phyloP scores from a whole-genome alignment of 2,113 vertebrate species.

The Ictalurus punctatus region DNA sequence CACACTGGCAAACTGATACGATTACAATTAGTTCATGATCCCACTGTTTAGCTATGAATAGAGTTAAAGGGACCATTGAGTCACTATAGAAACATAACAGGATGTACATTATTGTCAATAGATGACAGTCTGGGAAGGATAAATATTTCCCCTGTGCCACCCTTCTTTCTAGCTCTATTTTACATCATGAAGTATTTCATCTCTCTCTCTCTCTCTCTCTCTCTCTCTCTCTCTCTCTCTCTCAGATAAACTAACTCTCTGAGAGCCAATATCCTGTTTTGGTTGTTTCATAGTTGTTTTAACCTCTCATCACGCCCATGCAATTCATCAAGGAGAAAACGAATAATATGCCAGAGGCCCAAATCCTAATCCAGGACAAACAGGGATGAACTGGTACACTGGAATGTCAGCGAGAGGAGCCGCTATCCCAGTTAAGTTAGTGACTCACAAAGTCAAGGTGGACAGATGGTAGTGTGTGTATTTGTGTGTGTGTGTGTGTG shows the following conservation, averaged over 20 bases:
- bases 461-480: conserved; percentile 64
- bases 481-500: not conserved
- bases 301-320: conserved; percentile 62
- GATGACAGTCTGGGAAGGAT: conserved; percentile 55
- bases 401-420: conserved; percentile 58
- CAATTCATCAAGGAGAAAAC: conserved; percentile 67
- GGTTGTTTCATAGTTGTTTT: conserved; percentile 63
- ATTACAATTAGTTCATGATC: conserved; percentile 64
- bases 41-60: conserved; percentile 57
- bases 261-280: conserved; percentile 70
- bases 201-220: not conserved
- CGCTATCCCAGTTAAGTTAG: conserved; percentile 57
- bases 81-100: conserved; percentile 76
- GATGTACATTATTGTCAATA: conserved; percentile 59
- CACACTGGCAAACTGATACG: conserved; percentile 58
- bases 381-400: conserved; percentile 65
- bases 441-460: conserved; percentile 64
- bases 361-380: conserved; percentile 62
- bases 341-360: conserved; percentile 61
- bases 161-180: not conserved
- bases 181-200: not conserved
- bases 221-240: not conserved
- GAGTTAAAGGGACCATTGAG: conserved; percentile 57
- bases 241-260: conserved; percentile 48
- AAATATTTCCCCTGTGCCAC: conserved; percentile 60